Conservation (phyloP, 1,140 invertebrate species). For the Hyphantria cunea region DNA sequence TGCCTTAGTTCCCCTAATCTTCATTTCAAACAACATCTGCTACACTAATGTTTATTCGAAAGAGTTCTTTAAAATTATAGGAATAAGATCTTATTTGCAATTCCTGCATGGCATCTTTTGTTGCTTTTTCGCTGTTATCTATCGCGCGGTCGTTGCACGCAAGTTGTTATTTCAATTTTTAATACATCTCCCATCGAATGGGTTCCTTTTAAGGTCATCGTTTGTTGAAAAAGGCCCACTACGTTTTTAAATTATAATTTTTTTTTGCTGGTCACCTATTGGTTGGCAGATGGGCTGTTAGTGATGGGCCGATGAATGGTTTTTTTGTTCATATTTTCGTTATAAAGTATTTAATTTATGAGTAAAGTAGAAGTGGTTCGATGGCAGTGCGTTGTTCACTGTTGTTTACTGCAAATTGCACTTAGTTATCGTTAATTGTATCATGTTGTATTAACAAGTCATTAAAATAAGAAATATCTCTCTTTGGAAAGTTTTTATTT, state of each 20-base stretch:
- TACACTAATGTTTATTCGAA: constrained; percentile 70
- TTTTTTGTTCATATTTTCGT: constrained; percentile 28
- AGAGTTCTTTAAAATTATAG: constrained; percentile 73
- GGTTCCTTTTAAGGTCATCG: constrained; percentile 66
- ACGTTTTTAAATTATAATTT: constrained; percentile 55
- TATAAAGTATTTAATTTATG: constrained; percentile 27
- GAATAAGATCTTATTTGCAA: constrained; percentile 68
- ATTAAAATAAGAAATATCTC: not conserved
- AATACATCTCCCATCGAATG: constrained; percentile 66
- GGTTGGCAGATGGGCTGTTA: constrained; percentile 49
- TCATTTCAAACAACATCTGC: constrained; percentile 77
- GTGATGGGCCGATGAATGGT: constrained; percentile 14
- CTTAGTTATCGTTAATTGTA: not conserved
- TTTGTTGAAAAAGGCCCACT: constrained; percentile 48
- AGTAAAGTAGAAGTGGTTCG: not conserved
- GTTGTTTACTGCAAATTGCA: no score
- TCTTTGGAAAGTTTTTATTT: not conserved
- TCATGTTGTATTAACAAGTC: not conserved
- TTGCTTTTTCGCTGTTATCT: constrained; percentile 56
- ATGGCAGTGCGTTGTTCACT: no score
- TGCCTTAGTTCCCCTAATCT: constrained; percentile 81
- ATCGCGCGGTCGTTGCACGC: constrained; percentile 59
- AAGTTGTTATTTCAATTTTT: constrained; percentile 69
- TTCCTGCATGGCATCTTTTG: constrained; percentile 41
- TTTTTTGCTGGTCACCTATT: constrained; percentile 54